These are phyloP conservation scores for Hemitrygon akajei DNA, from an alignment of 2,797 vertebrate species.

Conservation along the genomic window DNA sequence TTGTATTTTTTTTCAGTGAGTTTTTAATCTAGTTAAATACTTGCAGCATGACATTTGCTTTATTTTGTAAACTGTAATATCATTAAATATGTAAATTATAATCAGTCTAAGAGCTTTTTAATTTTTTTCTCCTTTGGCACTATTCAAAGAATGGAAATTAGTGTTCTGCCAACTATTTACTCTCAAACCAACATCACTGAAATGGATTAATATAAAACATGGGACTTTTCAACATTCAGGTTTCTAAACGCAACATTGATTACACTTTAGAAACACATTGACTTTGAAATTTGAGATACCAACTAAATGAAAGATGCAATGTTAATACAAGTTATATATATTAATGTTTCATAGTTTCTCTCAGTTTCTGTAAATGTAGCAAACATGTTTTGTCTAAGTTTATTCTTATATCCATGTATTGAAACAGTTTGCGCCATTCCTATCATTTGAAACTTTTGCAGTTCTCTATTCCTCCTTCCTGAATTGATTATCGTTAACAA, in stretches of 20 bases:
- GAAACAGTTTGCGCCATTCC: background rate
- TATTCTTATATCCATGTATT: background rate
- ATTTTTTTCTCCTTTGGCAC: too few relatives aligned
- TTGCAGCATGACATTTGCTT: too few relatives aligned
- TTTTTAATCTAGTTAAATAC: too few relatives aligned
- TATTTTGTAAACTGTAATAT: too few relatives aligned
- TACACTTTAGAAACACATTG: background rate
- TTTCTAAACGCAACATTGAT: background rate
- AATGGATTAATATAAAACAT: background rate
- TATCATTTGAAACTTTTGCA: background rate
- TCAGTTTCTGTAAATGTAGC: background rate
- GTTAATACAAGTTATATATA: background rate
- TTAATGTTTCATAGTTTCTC: background rate
- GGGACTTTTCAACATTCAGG: background rate
- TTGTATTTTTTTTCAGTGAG: too few relatives aligned
- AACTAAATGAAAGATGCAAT: background rate
- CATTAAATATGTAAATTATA: too few relatives aligned
- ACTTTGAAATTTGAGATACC: background rate
- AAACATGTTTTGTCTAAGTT: background rate
- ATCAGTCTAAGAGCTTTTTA: too few relatives aligned
- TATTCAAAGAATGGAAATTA: too few relatives aligned
- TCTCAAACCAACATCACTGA: background rate
- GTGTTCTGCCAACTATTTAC: background rate
- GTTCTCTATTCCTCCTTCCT: background rate
- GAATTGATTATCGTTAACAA: background rate